Percentiles rank a stretch among this genome's conserved stretches.
Evolutionary conservation across 2,797 vertebrate species (phyloP).

Genomic region (Picus viridis): DNA sequence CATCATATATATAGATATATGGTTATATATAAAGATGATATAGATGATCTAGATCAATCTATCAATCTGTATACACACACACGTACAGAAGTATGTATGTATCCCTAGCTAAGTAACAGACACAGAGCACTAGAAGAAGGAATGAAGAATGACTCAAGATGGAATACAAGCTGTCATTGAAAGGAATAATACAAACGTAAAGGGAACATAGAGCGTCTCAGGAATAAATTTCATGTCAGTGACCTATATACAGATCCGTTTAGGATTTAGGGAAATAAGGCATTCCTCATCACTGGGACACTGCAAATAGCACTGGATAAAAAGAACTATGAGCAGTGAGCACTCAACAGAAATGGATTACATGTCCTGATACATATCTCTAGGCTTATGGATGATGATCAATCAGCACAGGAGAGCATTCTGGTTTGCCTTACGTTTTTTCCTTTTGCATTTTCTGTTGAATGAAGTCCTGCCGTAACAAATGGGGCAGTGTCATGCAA

Average conservation of each 20-base stretch:
- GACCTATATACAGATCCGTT: background rate
- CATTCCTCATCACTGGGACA: background rate
- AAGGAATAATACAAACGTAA: background rate
- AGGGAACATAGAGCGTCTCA: background rate
- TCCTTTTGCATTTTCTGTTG: background rate
- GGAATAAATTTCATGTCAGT: background rate
- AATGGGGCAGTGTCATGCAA: background rate
- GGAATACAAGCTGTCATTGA: background rate
- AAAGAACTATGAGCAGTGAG: background rate
- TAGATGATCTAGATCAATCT: too few relatives aligned
- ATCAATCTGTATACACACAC: too few relatives aligned
- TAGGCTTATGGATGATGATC: background rate
- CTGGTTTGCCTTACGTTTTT: background rate
- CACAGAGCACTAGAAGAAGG: background rate
- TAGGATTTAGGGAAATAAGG: background rate
- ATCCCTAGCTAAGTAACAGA: background rate
- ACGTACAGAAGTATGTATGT: background rate
- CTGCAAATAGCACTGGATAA: background rate
- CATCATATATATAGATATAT: background rate
- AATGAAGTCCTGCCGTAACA: background rate
- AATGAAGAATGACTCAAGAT: background rate
- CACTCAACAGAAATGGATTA: background rate
- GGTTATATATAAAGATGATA: too few relatives aligned
- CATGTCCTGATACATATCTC: background rate
- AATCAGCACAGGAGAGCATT: background rate